Evolutionary conservation across 2,113 vertebrate genomes (phyloP).

Genomic region (Lepus europaeus): DNA sequence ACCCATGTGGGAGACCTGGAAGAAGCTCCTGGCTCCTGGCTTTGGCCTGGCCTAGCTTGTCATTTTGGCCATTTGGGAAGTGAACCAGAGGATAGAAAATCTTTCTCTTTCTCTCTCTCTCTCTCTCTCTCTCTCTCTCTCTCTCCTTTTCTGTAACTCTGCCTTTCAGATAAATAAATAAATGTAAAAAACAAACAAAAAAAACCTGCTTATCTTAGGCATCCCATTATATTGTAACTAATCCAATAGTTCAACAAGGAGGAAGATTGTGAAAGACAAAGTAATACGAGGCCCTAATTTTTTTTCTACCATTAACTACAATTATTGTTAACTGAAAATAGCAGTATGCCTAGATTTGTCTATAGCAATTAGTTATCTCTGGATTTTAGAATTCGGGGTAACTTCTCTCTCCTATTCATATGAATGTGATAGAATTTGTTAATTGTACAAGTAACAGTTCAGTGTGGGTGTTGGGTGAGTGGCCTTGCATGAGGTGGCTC

Average conservation of each 20-base stretch:
- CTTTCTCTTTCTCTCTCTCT: too few species aligned
- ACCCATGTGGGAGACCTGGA: too few species aligned
- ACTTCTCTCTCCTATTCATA: neutral
- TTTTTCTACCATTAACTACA: slow-evolving; percentile 12
- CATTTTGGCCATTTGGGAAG: too few species aligned
- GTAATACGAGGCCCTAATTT: neutral
- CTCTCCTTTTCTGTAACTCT: too few species aligned
- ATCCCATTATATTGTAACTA: too few species aligned
- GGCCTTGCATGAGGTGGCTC: neutral
- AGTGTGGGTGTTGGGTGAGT: neutral
- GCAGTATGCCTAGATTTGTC: slow-evolving; percentile 14
- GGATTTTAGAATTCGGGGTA: neutral
- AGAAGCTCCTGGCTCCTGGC: too few species aligned
- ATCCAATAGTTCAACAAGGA: slow-evolving; percentile 19
- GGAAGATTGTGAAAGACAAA: slow-evolving; percentile 40
- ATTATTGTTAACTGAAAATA: slow-evolving; percentile 8
- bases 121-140: too few species aligned
- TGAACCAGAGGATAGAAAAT: too few species aligned
- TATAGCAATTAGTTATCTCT: slow-evolving; percentile 8
- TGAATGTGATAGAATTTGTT: neutral
- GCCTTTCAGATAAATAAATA: too few species aligned
- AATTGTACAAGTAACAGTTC: neutral
- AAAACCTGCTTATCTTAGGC: too few species aligned
- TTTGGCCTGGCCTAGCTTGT: too few species aligned
- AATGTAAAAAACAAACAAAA: too few species aligned